Percentiles rank a stretch among this genome's conserved stretches.
These are phyloP conservation scores for Bovichtus diacanthus DNA, from an alignment of 2,797 vertebrate genomes.

Conservation along the genomic window DNA sequence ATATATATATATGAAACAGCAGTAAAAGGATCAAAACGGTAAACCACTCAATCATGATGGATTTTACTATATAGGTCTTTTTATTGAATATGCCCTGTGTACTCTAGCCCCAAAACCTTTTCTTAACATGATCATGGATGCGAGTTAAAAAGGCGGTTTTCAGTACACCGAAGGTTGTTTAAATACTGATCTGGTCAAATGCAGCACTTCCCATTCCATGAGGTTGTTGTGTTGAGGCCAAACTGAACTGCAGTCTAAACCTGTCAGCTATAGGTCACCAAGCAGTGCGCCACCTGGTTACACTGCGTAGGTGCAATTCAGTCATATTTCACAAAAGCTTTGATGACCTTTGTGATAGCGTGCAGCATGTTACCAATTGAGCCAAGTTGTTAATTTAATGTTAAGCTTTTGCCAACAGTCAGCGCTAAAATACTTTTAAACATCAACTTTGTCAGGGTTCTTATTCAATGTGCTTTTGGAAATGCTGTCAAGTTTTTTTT, in stretches of 20 bases:
- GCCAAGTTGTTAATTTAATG: not conserved
- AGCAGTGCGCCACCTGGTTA: not conserved
- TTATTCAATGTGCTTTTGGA: slow-evolving; percentile 18
- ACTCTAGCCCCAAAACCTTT: slow-evolving; percentile 53
- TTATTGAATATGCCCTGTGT: slow-evolving; percentile 79
- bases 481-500: slow-evolving; percentile 1
- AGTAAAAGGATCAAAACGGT: slow-evolving; percentile 63
- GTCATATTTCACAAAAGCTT: slow-evolving; percentile 32
- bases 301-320: not conserved
- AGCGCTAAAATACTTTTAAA: not conserved
- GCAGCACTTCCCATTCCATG: slow-evolving; percentile 34
- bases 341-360: not conserved
- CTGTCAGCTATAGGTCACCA: not conserved
- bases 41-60: slow-evolving; percentile 69
- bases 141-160: slow-evolving; percentile 34
- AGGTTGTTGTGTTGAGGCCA: not conserved
- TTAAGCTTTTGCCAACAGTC: not conserved
- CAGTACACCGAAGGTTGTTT: slow-evolving; percentile 54
- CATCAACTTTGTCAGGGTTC: not conserved
- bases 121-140: slow-evolving; percentile 51
- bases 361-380: not conserved
- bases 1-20: slow-evolving; percentile 45
- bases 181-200: slow-evolving; percentile 68
- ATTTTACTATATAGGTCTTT: slow-evolving; percentile 77
- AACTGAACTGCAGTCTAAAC: slow-evolving; percentile 22